Evolutionary conservation across 2,888 invertebrate species (phyloP), one percentile per base, ranked within the genome.

Genomic region (Schrankia costaestrigalis): DNA sequence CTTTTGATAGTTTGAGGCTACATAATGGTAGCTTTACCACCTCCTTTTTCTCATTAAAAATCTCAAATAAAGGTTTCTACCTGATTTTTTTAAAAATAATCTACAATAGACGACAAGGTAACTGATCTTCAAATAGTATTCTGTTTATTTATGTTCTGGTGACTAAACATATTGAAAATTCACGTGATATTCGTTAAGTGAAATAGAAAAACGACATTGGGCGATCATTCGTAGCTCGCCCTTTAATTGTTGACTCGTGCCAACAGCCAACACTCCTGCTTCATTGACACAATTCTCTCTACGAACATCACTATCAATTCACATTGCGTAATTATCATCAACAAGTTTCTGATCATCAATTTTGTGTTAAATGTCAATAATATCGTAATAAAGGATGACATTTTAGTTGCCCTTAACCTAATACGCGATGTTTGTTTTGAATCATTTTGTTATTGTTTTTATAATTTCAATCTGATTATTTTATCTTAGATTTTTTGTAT

Each of bases 241-340:
- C 71, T 66, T 67, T 64, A 67, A 69, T 69, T 65, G 63, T 58
- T 56, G 55, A 51, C 60, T 58, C 56, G 67, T 72, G 73, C 74
- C 73, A 72, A 54, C 53, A 41, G 43, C 48, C 51, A 35, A 63
- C 61, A 54, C 46, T 65, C 52, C 56, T 57, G 67, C 58, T 69
- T 61, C 75, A 74, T 76, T 77, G 78, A 74, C 77, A 77, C 70
- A 70, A 57, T 74, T 75, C 59, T 65, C 59, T 68, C 62, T 68
- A 70, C 61, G 49, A 54, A 57, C 60, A 56, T 43, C 34, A 45
- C 18, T 46, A 52, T 52, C 43, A 56, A 56, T 63, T 58, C 53
- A 43, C 30, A 46, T 72, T 71, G 68, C 66, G 66, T 65, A 66
- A 69, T 61, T 57, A 41, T 56, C 40, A 47, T 56, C 48, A 51